Evolutionary conservation across 2,797 vertebrate genomes (phyloP).

Genomic region (Gadopsis bispinosus): DNA sequence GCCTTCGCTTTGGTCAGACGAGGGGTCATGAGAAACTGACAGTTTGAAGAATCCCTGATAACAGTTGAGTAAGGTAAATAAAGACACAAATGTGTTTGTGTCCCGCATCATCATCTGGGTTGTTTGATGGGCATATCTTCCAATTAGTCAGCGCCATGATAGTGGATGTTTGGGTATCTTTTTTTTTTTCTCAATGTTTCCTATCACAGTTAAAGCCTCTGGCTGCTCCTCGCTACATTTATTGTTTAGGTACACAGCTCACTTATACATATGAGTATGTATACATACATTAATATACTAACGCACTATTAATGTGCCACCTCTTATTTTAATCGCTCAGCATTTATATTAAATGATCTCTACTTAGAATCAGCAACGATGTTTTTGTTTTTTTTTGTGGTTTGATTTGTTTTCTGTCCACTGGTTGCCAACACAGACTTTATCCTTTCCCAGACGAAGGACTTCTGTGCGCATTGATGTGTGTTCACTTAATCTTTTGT

Average conservation of each 20-base stretch:
- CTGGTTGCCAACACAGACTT: conserved; percentile 87
- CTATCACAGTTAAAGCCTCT: conserved; percentile 77
- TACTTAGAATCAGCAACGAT: conserved; percentile 85
- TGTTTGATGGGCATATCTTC: conserved; percentile 56
- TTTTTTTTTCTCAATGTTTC: conserved; percentile 40
- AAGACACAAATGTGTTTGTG: conserved; percentile 56
- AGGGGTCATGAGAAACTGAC: conserved; percentile 58
- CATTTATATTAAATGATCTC: conserved; percentile 96
- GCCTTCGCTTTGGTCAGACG: conserved; percentile 44
- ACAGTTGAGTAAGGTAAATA: conserved; percentile 37
- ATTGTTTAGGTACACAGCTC: conserved; percentile 85
- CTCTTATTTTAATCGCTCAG: conserved; percentile 88
- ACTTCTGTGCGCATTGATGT: conserved; percentile 86
- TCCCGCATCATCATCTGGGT: conserved; percentile 40
- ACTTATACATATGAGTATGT: conserved; percentile 88
- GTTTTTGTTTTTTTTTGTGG: conserved; percentile 54
- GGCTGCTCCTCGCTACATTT: conserved; percentile 80
- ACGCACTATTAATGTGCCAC: conserved; percentile 86
- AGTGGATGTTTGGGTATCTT: conserved; percentile 50
- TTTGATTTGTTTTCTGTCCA: conserved; percentile 79
- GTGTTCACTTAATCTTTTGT: conserved; percentile 86
- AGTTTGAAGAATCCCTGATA: conserved; percentile 49
- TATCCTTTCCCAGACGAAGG: conserved; percentile 87
- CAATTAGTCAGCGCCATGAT: conserved; percentile 52
- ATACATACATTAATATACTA: conserved; percentile 87